phyloP scores from a whole-genome alignment of 1,140 invertebrate species.

The Drosophila arawakana region DNA sequence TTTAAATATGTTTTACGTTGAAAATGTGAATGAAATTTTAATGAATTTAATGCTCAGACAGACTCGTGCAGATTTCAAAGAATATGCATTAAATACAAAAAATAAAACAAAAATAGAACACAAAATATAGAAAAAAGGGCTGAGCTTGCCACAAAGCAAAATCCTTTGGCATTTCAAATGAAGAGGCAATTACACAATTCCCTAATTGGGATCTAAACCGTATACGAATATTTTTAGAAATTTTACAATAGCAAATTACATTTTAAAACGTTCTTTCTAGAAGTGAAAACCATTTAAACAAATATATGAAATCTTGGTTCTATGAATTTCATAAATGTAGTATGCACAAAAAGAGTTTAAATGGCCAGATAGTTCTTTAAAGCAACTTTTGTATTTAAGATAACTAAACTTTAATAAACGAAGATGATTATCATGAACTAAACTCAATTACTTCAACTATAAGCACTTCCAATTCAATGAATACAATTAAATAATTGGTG shows the following conservation, averaged over 20 bases:
- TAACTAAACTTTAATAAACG: not conserved
- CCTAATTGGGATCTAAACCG: slow-evolving; percentile 19
- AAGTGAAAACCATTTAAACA: not conserved
- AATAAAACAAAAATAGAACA: not conserved
- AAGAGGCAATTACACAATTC: slow-evolving; percentile 16
- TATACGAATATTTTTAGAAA: not conserved
- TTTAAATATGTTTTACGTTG: slow-evolving; percentile 68
- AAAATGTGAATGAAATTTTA: slow-evolving; percentile 75
- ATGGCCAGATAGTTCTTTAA: not conserved
- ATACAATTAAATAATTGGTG: slow-evolving; percentile 70
- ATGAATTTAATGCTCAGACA: slow-evolving; percentile 70
- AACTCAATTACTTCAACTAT: slow-evolving; percentile 17
- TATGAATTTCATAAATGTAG: no score
- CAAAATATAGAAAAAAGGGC: slow-evolving; percentile 20
- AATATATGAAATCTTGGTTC: no score
- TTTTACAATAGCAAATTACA: slow-evolving; percentile 10
- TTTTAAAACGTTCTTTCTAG: not conserved
- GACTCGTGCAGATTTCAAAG: slow-evolving; percentile 29
- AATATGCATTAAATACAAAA: not conserved
- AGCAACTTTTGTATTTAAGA: not conserved
- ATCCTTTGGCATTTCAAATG: slow-evolving; percentile 14
- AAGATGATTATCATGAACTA: slow-evolving; percentile 3
- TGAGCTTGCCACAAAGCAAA: not conserved
- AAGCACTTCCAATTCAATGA: slow-evolving; percentile 55
- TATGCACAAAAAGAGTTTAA: no score